Conservation (phyloP, 2,888 invertebrate species). For the Drosophila flavopinicola region DNA sequence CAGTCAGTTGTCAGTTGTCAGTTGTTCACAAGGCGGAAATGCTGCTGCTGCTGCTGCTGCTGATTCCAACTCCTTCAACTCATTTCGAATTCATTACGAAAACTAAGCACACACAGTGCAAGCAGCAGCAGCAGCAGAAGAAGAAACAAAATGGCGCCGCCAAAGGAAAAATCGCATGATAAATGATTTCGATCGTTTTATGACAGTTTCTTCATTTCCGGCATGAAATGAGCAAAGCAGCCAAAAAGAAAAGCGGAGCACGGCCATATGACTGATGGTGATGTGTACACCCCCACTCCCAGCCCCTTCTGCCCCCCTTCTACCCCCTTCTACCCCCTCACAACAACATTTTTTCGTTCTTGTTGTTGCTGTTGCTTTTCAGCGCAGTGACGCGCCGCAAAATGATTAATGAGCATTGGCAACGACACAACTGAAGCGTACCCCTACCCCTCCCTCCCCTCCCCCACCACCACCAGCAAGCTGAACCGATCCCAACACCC, state of each 20-base stretch:
- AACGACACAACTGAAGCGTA: conserved; percentile 39
- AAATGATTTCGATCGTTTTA: conserved; percentile 82
- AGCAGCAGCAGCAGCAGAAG: conserved; percentile 3
- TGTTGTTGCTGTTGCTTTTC: conserved; percentile 1
- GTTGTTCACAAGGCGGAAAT: conserved; percentile 33
- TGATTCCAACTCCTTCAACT: conserved; percentile 39
- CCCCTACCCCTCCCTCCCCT: no score
- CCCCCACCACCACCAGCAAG: background rate
- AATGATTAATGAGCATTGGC: conserved; percentile 77
- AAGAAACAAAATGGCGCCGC: conserved; percentile 60
- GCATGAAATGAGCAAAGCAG: conserved; percentile 70
- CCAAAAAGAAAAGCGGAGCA: conserved; percentile 47
- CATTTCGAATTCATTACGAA: conserved; percentile 55
- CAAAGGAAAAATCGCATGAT: conserved; percentile 77
- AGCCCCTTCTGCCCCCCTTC: background rate
- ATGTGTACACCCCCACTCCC: conserved; percentile 17
- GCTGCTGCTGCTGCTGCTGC: conserved; percentile 16
- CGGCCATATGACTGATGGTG: conserved; percentile 51
- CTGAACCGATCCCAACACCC: conserved; percentile 47
- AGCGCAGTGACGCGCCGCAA: conserved; percentile 30
- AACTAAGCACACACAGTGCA: conserved; percentile 6
- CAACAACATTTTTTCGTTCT: conserved; percentile 10
- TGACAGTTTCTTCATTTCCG: conserved; percentile 84
- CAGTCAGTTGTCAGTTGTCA: conserved; percentile 33
- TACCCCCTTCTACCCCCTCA: conserved; percentile 6